A percentile compares a stretch with the other conserved stretches of the same genome.
Conservation (phyloP, 1,140 invertebrate genomes). For the Hormaphis cornu region DNA sequence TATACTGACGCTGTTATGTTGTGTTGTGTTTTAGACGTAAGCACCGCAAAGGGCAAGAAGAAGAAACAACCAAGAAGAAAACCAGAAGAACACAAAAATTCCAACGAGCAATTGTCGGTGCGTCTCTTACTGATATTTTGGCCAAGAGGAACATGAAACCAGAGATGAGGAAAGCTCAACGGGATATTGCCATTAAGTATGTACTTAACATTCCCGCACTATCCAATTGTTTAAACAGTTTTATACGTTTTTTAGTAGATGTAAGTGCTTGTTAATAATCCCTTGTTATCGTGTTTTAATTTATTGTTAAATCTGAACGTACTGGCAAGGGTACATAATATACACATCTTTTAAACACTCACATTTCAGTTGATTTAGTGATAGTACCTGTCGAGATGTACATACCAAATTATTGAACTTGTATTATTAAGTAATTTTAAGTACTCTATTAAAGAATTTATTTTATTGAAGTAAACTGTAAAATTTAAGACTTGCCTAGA, state of each 20-base stretch:
- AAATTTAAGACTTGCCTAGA: too few relatives aligned
- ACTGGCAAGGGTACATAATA: not conserved
- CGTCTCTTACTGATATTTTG: constrained; percentile 91
- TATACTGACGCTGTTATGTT: not conserved
- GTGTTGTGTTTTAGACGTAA: constrained; percentile 65
- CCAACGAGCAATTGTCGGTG: constrained; percentile 94
- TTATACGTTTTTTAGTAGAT: too few relatives aligned
- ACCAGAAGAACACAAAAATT: constrained; percentile 91
- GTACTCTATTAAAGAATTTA: too few relatives aligned
- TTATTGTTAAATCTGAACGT: not conserved
- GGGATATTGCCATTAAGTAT: constrained; percentile 95
- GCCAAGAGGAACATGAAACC: constrained; percentile 99
- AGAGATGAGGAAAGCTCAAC: constrained; percentile 94
- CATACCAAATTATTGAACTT: too few relatives aligned
- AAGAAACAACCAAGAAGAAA: constrained; percentile 87
- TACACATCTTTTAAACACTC: constrained; percentile 8
- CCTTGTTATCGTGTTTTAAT: constrained; percentile 14
- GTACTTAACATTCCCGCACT: too few relatives aligned
- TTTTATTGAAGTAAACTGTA: too few relatives aligned
- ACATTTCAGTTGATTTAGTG: not conserved
- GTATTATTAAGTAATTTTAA: too few relatives aligned
- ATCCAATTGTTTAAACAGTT: too few relatives aligned
- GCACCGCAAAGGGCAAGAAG: constrained; percentile 97
- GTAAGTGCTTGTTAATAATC: constrained; percentile 75
- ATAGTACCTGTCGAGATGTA: constrained; percentile 21